A percentile compares a stretch with the other conserved stretches of the same genome.
Evolutionary conservation across 2,797 vertebrate species (phyloP).

Genomic region (Babyrousa celebensis): DNA sequence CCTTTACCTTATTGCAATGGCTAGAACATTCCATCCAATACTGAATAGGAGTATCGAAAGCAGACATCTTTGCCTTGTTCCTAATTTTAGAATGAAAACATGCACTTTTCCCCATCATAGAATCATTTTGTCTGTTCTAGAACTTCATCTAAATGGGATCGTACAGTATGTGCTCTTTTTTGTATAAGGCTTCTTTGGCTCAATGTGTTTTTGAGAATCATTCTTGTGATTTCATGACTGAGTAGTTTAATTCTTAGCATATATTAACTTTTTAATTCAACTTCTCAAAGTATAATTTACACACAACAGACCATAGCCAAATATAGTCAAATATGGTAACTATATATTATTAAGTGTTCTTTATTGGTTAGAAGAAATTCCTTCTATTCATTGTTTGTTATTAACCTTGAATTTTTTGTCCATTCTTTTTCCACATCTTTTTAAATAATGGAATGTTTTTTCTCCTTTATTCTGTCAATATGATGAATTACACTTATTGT

Average conservation of each 20-base stretch:
- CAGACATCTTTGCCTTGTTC: neutral
- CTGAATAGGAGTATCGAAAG: neutral
- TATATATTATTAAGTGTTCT: neutral
- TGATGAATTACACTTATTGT: neutral
- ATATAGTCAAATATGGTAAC: neutral
- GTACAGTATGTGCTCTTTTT: neutral
- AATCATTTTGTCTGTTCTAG: neutral
- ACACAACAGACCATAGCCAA: neutral
- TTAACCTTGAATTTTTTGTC: neutral
- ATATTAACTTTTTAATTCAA: neutral
- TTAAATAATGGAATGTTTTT: neutral
- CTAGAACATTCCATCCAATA: neutral
- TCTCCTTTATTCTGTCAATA: neutral
- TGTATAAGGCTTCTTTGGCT: neutral
- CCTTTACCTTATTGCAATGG: neutral
- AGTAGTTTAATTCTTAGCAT: neutral
- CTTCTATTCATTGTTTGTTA: neutral
- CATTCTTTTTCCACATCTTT: neutral
- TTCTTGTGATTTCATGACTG: neutral
- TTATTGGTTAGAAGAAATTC: neutral
- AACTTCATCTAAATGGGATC: neutral
- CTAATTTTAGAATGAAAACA: neutral
- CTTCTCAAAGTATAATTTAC: neutral
- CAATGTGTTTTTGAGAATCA: neutral
- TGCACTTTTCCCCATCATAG: neutral